Evolutionary conservation across 2,888 invertebrate genomes (phyloP), one percentile per base, ranked within the genome.

Genomic region (Cremastinae sp.): DNA sequence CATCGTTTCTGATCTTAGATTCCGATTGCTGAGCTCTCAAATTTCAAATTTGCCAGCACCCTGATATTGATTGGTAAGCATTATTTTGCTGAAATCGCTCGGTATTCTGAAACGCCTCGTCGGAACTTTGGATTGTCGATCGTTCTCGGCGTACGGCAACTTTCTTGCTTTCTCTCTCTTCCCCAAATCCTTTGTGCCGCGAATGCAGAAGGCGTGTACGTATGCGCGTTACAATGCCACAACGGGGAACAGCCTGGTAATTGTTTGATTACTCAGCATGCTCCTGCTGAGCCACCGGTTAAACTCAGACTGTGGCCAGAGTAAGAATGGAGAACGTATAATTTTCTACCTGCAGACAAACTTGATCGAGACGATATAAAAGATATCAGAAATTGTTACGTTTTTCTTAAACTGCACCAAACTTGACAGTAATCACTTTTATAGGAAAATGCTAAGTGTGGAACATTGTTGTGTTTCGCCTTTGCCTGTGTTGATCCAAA

Each of bases 191-290:
- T 75, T 62, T 56, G 58, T 39, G 28, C 75, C 66, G 49, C 51
- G 64, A 56, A 59, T 37, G 73, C 39, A 66, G 51, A 69, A 53
- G 47, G 73, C 41, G 43, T 20, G 37, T n/a, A 41, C 20, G 37
- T 35, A 12, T 28, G 53, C 35, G 55, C 53, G 53, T 53, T 62
- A 55, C 43, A 14, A 18, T 66, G 70, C 66, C 43, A 59, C 73
- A 56, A 51, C 53, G 74, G 73, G 69, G 73, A 76, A 72, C 78
- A 78, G 73, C 74, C 75, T 80, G 81, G 85, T 89, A 89, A 89
- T 90, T 89, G 89, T 90, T 89, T 89, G 89, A 89, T 90, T 89
- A 90, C 89, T 90, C 89, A 89, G 89, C 89, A 87, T 85, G 83
- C 81, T 73, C 45, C 43, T 83, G 84, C 86, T 84, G 88, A 86